These are phyloP conservation scores for Pseudomyrmex sp. DNA, from an alignment of 1,140 invertebrate species.

Conservation along the genomic window DNA sequence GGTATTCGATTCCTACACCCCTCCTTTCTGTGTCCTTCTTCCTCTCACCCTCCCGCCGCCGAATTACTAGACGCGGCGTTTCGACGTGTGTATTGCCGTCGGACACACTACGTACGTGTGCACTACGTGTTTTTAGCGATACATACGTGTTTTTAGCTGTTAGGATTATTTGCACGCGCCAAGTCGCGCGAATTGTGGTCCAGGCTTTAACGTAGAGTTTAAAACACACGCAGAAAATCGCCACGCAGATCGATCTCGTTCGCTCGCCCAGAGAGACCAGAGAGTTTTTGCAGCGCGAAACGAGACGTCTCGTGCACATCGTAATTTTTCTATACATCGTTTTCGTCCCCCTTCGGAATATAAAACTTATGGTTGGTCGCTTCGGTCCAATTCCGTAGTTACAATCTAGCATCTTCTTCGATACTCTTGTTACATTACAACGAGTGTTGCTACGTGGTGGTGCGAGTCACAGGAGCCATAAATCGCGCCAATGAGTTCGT, in stretches of 20 bases:
- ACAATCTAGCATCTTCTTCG: slow-evolving; percentile 39
- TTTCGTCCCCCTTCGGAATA: slow-evolving; percentile 33
- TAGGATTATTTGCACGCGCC: slow-evolving; percentile 69
- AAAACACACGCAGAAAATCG: slow-evolving; percentile 14
- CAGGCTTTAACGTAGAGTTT: slow-evolving; percentile 76
- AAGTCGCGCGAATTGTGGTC: slow-evolving; percentile 74
- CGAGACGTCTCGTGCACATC: slow-evolving; percentile 46
- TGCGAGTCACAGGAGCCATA: slow-evolving; percentile 3
- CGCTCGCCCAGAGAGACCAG: slow-evolving; percentile 10
- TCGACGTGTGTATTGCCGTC: slow-evolving; percentile 16
- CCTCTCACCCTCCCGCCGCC: too few species aligned
- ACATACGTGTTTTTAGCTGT: slow-evolving; percentile 52
- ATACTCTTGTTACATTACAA: background rate
- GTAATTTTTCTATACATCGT: slow-evolving; percentile 68
- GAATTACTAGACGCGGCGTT: slow-evolving; percentile 4
- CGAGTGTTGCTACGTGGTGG: background rate
- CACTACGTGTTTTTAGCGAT: slow-evolving; percentile 62
- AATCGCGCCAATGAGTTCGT: slow-evolving; percentile 1
- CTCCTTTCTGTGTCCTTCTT: too few species aligned
- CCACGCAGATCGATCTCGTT: slow-evolving; percentile 32
- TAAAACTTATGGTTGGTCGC: slow-evolving; percentile 51
- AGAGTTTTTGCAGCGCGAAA: background rate
- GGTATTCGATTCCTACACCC: too few species aligned
- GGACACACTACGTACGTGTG: background rate
- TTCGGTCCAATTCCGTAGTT: slow-evolving; percentile 57